A percentile compares a stretch with the other conserved stretches of the same genome.
phyloP scores from a whole-genome alignment of 2,113 vertebrate genomes.

The Chiloscyllium plagiosum region DNA sequence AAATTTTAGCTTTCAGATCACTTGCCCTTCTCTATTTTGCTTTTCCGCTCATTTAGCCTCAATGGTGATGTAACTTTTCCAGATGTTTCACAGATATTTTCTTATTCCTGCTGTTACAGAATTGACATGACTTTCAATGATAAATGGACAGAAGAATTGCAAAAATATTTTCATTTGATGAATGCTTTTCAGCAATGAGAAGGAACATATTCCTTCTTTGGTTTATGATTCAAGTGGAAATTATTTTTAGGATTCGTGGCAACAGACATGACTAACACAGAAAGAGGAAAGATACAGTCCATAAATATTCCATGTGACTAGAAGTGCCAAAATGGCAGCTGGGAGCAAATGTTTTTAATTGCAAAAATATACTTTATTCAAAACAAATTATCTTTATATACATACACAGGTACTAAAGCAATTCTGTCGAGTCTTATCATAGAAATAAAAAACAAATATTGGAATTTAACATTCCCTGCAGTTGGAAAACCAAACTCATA shows the following conservation, averaged over 20 bases:
- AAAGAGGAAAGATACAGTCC: neutral
- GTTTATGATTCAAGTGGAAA: constrained; percentile 18
- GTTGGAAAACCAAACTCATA: no score
- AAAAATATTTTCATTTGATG: neutral
- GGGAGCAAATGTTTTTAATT: neutral
- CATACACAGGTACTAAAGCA: no score
- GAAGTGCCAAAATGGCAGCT: neutral
- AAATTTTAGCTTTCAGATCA: neutral
- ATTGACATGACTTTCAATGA: neutral
- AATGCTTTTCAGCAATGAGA: neutral
- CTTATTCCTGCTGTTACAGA: neutral
- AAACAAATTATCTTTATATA: no score
- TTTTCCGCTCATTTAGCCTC: neutral
- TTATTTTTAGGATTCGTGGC: constrained; percentile 1
- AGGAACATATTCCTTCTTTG: neutral
- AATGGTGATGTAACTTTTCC: neutral
- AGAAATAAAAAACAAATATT: no score
- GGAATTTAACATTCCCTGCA: no score
- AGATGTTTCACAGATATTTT: neutral
- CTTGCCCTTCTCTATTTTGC: neutral
- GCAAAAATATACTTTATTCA: no score
- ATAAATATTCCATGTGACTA: neutral
- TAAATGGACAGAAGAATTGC: neutral
- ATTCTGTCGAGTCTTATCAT: no score
- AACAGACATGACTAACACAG: neutral